These are phyloP conservation scores for Aphidoletes aphidimyza DNA, from an alignment of 2,888 invertebrate genomes.

Conservation along the genomic window DNA sequence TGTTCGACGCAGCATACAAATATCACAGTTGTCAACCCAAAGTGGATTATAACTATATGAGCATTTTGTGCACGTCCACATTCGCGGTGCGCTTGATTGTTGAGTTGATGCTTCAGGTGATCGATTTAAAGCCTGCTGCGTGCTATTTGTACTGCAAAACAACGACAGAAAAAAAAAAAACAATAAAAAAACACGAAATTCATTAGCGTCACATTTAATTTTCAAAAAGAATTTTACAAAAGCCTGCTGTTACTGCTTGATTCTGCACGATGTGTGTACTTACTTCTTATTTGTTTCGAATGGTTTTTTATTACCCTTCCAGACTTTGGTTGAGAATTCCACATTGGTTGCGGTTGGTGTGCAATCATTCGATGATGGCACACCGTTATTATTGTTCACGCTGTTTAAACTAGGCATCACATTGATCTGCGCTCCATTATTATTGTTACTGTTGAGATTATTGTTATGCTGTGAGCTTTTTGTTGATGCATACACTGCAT, in stretches of 20 bases:
- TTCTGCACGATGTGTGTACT: slow-evolving; percentile 58
- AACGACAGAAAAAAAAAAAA: neutral
- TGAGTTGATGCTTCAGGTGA: slow-evolving; percentile 18
- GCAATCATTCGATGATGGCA: neutral
- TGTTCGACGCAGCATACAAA: slow-evolving; percentile 77
- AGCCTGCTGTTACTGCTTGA: neutral
- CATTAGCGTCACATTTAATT: too few relatives aligned
- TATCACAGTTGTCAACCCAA: slow-evolving; percentile 83
- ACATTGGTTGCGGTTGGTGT: slow-evolving; percentile 56
- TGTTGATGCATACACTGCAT: slow-evolving; percentile 54
- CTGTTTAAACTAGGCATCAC: slow-evolving; percentile 44
- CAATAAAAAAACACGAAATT: slow-evolving; percentile 35
- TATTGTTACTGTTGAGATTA: slow-evolving; percentile 52
- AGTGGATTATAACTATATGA: slow-evolving; percentile 88
- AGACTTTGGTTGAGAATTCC: slow-evolving; percentile 66
- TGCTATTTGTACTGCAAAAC: neutral
- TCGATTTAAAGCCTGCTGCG: slow-evolving; percentile 53
- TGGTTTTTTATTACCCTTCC: slow-evolving; percentile 67
- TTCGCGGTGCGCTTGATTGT: slow-evolving; percentile 66
- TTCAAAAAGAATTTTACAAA: neutral
- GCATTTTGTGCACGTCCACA: slow-evolving; percentile 91
- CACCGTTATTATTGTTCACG: slow-evolving; percentile 35
- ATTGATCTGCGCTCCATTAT: neutral
- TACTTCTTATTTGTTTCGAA: slow-evolving; percentile 66
- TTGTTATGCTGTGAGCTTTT: slow-evolving; percentile 9